These are phyloP conservation scores for Proisotoma minuta DNA, from an alignment of 2,888 invertebrate genomes.

Conservation along the genomic window DNA sequence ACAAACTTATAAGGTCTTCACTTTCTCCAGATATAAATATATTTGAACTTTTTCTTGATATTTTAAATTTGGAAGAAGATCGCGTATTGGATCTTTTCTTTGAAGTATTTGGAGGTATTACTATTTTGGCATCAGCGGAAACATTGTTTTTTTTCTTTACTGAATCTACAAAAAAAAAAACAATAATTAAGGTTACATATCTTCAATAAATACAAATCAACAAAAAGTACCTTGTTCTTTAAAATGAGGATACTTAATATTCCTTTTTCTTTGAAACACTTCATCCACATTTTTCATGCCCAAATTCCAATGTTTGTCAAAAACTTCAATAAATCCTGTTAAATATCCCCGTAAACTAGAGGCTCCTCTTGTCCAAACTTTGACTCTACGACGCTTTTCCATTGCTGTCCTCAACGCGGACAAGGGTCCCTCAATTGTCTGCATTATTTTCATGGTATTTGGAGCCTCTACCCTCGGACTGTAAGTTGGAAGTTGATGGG, in stretches of 20 bases:
- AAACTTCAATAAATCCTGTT: constrained; percentile 73
- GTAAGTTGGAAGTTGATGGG: constrained; percentile 43
- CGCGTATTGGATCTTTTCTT: no score
- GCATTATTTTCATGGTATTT: constrained; percentile 39
- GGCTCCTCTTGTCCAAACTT: constrained; percentile 72
- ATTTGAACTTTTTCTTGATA: no score
- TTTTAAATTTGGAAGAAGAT: no score
- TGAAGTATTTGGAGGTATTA: no score
- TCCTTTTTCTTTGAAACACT: constrained; percentile 63
- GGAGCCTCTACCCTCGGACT: constrained; percentile 35
- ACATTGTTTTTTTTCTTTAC: constrained; percentile 21
- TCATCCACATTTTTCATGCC: constrained; percentile 77
- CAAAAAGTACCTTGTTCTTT: no score
- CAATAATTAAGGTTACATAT: no score
- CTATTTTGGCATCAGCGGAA: constrained; percentile 28
- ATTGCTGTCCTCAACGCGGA: constrained; percentile 29
- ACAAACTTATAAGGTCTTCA: constrained; percentile 23
- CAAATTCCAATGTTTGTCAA: constrained; percentile 92
- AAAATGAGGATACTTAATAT: constrained; percentile 24
- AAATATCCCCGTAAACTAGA: constrained; percentile 70
- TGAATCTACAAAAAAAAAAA: no score
- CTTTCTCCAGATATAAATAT: no score
- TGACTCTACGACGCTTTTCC: constrained; percentile 25
- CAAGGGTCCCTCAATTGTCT: constrained; percentile 31
- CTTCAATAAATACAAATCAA: neutral